A percentile compares a stretch with the other conserved stretches of the same genome.
phyloP scores from a whole-genome alignment of 2,113 vertebrate genomes.

The Platichthys flesus region DNA sequence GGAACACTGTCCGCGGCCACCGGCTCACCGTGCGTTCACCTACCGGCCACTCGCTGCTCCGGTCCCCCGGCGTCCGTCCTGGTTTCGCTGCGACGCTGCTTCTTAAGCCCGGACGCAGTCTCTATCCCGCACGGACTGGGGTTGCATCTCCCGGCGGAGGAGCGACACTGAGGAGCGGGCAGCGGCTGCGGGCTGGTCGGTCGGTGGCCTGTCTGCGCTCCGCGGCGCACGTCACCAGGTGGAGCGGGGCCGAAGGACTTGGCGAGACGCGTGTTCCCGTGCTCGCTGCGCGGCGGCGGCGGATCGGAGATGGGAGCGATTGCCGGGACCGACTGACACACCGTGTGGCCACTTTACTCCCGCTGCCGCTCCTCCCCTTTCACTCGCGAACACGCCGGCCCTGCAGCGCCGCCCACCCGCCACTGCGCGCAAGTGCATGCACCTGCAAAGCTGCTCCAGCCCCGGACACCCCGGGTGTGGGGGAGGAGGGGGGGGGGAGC shows the following conservation, averaged over 20 bases:
- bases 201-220: conserved; percentile 43
- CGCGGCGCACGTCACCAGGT: conserved; percentile 51
- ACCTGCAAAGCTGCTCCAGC: background rate
- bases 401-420: conserved; percentile 73
- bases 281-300: conserved; percentile 54
- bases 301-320: conserved; percentile 68
- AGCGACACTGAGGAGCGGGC: conserved; percentile 1
- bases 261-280: conserved; percentile 54
- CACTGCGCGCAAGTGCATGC: conserved; percentile 35
- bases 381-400: conserved; percentile 55
- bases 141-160: conserved; percentile 68
- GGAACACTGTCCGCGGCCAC: too few relatives aligned
- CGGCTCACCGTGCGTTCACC: conserved; percentile 70
- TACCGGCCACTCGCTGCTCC: conserved; percentile 69
- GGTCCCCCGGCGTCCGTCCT: conserved; percentile 72
- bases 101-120: conserved; percentile 53
- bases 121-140: conserved; percentile 70
- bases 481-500: background rate
- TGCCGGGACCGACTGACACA: conserved; percentile 69
- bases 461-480: too few relatives aligned
- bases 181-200: conserved; percentile 25
- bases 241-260: conserved; percentile 58
- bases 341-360: conserved; percentile 84
- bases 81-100: conserved; percentile 70
- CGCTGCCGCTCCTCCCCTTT: conserved; percentile 81